A percentile compares a stretch with the other conserved stretches of the same genome.
phyloP scores from a whole-genome alignment of 2,797 vertebrate species.

The Parotocinclus haroldoi region DNA sequence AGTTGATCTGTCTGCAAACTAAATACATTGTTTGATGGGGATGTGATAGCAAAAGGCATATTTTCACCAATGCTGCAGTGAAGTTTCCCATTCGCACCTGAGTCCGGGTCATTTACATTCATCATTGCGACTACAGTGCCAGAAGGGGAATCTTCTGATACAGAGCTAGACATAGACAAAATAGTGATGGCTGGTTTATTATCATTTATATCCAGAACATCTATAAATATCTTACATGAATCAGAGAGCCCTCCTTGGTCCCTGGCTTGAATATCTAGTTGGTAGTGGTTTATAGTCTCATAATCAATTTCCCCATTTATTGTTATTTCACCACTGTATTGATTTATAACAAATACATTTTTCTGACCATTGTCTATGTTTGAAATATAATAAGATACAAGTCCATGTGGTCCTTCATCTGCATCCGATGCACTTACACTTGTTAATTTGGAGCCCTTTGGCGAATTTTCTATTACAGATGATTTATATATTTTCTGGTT shows the following conservation, averaged over 20 bases:
- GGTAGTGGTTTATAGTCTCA: constrained; percentile 53
- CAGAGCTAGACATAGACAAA: constrained; percentile 56
- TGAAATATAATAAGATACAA: constrained; percentile 62
- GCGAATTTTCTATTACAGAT: constrained; percentile 53
- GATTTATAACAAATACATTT: constrained; percentile 31
- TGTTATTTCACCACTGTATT: constrained; percentile 44
- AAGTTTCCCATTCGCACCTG: constrained; percentile 61
- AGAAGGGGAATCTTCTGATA: constrained; percentile 53
- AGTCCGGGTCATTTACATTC: constrained; percentile 63
- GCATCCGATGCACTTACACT: constrained; percentile 58
- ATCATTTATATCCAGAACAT: constrained; percentile 76
- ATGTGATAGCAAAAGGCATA: constrained; percentile 58
- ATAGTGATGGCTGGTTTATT: constrained; percentile 66
- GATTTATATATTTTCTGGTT: constrained; percentile 49
- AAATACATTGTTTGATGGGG: constrained; percentile 64
- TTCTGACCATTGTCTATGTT: constrained; percentile 14
- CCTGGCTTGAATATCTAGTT: constrained; percentile 60
- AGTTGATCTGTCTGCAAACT: constrained; percentile 57
- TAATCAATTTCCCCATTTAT: constrained; percentile 55
- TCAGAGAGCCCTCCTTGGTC: constrained; percentile 60
- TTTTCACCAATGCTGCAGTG: constrained; percentile 53
- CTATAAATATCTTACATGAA: constrained; percentile 58
- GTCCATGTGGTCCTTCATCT: constrained; percentile 58
- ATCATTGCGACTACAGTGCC: constrained; percentile 59
- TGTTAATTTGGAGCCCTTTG: constrained; percentile 47